Evolutionary conservation across 2,888 invertebrate species (phyloP), one percentile per base, ranked within the genome.

Genomic region (Epistrophe eligans): DNA sequence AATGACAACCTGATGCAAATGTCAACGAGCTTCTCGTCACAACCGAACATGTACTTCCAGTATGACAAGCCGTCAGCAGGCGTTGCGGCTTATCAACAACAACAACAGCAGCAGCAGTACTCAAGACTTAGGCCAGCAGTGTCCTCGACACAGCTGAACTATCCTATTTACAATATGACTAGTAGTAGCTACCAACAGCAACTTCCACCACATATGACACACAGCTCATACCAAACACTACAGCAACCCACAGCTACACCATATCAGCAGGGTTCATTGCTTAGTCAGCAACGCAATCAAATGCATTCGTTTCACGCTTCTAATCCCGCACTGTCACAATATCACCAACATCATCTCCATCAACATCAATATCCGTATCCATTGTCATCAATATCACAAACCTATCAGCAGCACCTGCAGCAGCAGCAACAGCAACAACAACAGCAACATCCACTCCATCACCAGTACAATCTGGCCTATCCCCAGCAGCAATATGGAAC

Each of bases 1-100:
- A 92, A 92, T 90, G 92, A 92, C 84, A 93, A 92, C 89, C 90
- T 93, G 60, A 90, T 93, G 91, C 93, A 93, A 91, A 92, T 93
- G 92, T 92, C 93, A 89, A 89, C 90, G 71, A 92, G 91, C 88
- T 93, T 92, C 90, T 93, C 93, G 88, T 93, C 93, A 84, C 93
- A 93, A 83, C 93, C 93, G 64, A 93, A 93, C 72, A 93, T 93
- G 91, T 93, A 92, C 90, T 92, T 92, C 89, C 93, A 89, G 52
- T 88, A 88, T 73, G 89, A 88, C 28, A 85, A 88, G 72, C 81
- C 88, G 58, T 74, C 76, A 58, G 67, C 79, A 64, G 80, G 90
- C 80, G 88, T 89, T 87, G 52, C 77, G 88, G 73, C 80, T 66
- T 67, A 67, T 50, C 67, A 67, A 38, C 84, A 88, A 50, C 55